phyloP scores from a whole-genome alignment of 2,888 invertebrate genomes.

The Tachina grossa region DNA sequence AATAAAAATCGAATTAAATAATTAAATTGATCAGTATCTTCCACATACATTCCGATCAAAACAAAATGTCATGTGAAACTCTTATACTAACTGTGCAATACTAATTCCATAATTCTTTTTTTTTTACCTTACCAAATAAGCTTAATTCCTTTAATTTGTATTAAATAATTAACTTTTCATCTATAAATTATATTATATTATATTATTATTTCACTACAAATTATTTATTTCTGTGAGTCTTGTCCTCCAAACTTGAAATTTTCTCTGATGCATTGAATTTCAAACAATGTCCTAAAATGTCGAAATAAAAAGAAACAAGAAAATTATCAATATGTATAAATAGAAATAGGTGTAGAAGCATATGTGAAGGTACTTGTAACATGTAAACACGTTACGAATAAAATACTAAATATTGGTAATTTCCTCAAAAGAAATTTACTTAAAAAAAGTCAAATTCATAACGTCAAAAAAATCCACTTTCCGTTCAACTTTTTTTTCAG shows the following conservation, averaged over 20 bases:
- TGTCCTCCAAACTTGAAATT: conserved; percentile 54
- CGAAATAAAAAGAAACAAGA: conserved; percentile 30
- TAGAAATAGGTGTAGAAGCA: neutral
- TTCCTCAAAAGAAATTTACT: conserved; percentile 2
- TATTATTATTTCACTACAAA: neutral
- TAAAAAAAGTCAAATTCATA: conserved; percentile 14
- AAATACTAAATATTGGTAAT: conserved; percentile 25
- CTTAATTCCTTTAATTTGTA: too few relatives aligned
- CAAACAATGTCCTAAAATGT: conserved; percentile 27
- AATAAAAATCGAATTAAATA: too few relatives aligned
- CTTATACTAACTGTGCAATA: too few relatives aligned
- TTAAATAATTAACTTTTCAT: too few relatives aligned
- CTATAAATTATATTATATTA: too few relatives aligned
- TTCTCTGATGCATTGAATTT: conserved; percentile 55
- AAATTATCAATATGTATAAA: conserved; percentile 30
- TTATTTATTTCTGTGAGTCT: conserved; percentile 42
- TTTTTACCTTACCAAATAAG: too few relatives aligned
- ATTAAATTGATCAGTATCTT: too few relatives aligned
- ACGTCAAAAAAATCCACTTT: neutral
- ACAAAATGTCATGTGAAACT: too few relatives aligned
- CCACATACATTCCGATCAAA: too few relatives aligned
- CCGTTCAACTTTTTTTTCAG: conserved; percentile 4
- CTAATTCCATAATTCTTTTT: too few relatives aligned
- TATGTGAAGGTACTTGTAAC: conserved; percentile 2
- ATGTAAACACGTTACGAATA: conserved; percentile 27